Evolutionary conservation across 2,888 invertebrate genomes (phyloP).

Genomic region (Meteorus colon): DNA sequence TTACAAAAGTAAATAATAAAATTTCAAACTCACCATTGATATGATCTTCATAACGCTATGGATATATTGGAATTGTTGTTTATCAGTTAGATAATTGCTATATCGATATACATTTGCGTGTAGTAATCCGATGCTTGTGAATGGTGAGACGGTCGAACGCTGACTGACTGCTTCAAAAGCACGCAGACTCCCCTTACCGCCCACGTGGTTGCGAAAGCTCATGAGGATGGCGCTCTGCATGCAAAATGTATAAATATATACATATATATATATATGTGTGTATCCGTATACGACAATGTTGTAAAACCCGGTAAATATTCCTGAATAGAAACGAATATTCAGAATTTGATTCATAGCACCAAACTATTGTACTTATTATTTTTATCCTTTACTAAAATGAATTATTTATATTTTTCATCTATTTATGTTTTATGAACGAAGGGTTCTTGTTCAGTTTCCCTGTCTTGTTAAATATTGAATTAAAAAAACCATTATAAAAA

Average conservation of each 20-base stretch:
- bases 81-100: background rate
- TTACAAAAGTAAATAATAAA: background rate
- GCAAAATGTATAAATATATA: background rate
- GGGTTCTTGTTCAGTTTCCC: too few species aligned
- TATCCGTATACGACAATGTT: too few species aligned
- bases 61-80: background rate
- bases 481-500: too few species aligned
- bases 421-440: too few species aligned
- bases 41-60: background rate
- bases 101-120: background rate
- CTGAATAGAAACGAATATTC: too few species aligned
- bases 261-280: too few species aligned
- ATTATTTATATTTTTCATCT: too few species aligned
- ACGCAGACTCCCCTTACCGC: conserved; percentile 60
- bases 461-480: too few species aligned
- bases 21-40: background rate
- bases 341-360: too few species aligned
- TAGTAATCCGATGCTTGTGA: conserved; percentile 54
- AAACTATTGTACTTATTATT: too few species aligned
- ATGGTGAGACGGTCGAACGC: conserved; percentile 62
- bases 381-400: too few species aligned
- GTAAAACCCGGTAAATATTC: too few species aligned
- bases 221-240: conserved; percentile 45
- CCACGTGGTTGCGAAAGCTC: conserved; percentile 61
- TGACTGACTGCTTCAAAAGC: conserved; percentile 62